Evolutionary conservation across 2,797 vertebrate genomes (phyloP).

Genomic region (Perodicticus potto): DNA sequence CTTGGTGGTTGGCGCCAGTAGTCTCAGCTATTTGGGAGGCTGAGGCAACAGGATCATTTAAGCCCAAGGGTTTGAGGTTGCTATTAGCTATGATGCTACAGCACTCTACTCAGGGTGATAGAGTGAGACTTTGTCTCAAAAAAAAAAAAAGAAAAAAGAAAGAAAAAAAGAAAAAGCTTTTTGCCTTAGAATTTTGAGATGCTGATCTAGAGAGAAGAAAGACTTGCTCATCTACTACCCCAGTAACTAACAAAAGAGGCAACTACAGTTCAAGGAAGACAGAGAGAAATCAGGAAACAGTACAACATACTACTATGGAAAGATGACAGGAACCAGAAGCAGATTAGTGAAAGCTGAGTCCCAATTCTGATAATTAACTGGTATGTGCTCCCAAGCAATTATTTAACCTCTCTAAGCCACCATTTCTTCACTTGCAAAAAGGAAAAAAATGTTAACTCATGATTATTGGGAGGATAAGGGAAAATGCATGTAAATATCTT

Average conservation of each 20-base stretch:
- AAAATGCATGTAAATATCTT: background rate
- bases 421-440: background rate
- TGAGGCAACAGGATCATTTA: too few species aligned
- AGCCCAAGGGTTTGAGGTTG: too few species aligned
- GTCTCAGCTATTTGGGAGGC: too few species aligned
- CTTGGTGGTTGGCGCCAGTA: too few species aligned
- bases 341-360: background rate
- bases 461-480: background rate
- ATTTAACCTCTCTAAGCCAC: background rate
- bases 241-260: background rate
- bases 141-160: too few species aligned
- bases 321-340: background rate
- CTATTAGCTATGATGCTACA: too few species aligned
- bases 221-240: background rate
- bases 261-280: slow-evolving; percentile 19
- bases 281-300: slow-evolving; percentile 13
- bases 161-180: background rate
- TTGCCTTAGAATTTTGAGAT: slow-evolving; percentile 47
- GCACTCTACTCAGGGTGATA: too few species aligned
- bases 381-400: background rate
- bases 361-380: background rate
- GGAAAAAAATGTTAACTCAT: background rate
- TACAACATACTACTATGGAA: background rate
- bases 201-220: background rate
- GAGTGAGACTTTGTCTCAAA: too few species aligned